Conservation (phyloP, 1,140 invertebrate species). For the Bombus cullumanus region DNA sequence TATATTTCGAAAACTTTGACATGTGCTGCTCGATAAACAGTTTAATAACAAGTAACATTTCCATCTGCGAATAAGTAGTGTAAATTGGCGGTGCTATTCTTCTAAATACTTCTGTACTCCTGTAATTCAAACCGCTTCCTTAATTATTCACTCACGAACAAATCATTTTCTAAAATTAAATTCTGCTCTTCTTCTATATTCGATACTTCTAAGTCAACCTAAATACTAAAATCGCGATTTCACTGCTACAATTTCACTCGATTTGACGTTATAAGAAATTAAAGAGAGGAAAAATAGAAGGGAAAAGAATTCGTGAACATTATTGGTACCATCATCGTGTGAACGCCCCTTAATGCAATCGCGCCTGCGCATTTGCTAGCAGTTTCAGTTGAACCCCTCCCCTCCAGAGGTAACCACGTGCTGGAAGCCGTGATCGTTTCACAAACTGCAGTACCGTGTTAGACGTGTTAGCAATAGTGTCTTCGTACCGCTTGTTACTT, state of each 20-base stretch:
- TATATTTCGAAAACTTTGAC: not conserved
- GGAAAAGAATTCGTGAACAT: not conserved
- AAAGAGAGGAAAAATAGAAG: not conserved
- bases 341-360: slow-evolving; percentile 40
- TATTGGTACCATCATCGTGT: slow-evolving; percentile 32
- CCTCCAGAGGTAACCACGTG: slow-evolving; percentile 54
- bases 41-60: not conserved
- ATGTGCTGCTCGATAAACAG: not conserved
- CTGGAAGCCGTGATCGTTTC: slow-evolving; percentile 53
- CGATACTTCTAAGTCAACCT: not conserved
- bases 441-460: slow-evolving; percentile 42
- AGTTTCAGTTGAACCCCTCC: slow-evolving; percentile 47
- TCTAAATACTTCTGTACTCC: not conserved
- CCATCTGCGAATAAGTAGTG: not conserved
- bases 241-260: not conserved
- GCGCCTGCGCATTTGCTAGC: slow-evolving; percentile 46
- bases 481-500: not conserved
- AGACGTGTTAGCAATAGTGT: not conserved
- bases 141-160: not conserved
- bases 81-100: not conserved
- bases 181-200: not conserved
- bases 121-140: not conserved
- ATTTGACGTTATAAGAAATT: not conserved
- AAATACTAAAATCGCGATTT: not conserved
- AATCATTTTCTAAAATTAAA: slow-evolving; percentile 20